Conservation (phyloP, 2,113 vertebrate species). For the Eulemur macaco region DNA sequence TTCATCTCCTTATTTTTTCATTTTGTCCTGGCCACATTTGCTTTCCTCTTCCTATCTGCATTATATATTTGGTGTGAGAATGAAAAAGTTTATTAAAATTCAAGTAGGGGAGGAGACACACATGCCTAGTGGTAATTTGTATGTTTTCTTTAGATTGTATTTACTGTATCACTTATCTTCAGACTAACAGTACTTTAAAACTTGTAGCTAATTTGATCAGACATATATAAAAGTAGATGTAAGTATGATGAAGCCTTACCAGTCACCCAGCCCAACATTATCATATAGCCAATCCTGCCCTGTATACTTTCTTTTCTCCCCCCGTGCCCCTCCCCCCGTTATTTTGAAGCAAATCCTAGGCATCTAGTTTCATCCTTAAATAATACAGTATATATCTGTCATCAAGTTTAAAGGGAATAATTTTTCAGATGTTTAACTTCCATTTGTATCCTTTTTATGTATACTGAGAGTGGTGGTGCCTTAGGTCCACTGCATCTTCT, state of each 20-base stretch:
- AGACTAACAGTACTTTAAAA: background rate
- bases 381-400: background rate
- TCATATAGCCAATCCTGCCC: background rate
- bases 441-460: background rate
- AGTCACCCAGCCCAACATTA: background rate
- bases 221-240: background rate
- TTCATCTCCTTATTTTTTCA: background rate
- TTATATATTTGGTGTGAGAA: background rate
- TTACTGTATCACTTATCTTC: constrained; percentile 13
- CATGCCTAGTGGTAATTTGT: background rate
- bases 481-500: background rate
- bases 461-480: background rate
- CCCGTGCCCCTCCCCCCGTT: background rate
- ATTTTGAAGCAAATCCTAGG: constrained; percentile 36
- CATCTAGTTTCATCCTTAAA: constrained; percentile 10
- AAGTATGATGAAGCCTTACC: background rate
- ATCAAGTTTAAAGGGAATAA: constrained; percentile 1
- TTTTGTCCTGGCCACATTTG: background rate
- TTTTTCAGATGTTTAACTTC: constrained; percentile 29
- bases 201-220: background rate
- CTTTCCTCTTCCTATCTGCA: background rate
- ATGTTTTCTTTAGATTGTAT: constrained; percentile 33
- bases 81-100: constrained; percentile 20
- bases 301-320: background rate
- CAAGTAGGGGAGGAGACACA: background rate